Evolutionary conservation across 2,113 vertebrate genomes (phyloP).

Genomic region (Saccopteryx leptura): DNA sequence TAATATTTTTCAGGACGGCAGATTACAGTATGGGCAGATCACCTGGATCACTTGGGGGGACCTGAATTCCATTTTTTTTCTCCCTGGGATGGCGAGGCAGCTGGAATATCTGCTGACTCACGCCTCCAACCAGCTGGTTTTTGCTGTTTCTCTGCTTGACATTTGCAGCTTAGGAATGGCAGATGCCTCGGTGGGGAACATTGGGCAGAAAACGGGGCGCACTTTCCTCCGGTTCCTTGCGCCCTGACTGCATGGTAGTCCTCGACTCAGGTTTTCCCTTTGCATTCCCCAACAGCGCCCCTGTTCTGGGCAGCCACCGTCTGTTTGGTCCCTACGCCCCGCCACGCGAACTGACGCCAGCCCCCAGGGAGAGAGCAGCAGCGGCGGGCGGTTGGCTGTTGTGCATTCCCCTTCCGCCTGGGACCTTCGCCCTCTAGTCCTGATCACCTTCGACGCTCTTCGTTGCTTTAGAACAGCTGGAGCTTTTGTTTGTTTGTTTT

Average conservation of each 20-base stretch:
- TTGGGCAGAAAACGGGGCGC: not conserved
- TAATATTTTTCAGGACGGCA: slow-evolving; percentile 24
- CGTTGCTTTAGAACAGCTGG: not conserved
- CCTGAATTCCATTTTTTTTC: not conserved
- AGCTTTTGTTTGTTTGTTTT: not conserved
- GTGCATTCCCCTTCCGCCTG: not conserved
- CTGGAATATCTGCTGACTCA: not conserved
- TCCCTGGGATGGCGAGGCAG: not conserved
- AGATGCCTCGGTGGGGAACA: not conserved
- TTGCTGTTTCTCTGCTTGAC: not conserved
- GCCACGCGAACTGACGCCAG: fast-evolving
- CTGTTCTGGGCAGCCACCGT: not conserved
- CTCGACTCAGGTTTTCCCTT: not conserved
- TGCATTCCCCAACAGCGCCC: too few species aligned
- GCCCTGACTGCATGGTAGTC: not conserved
- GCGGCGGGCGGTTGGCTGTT: too few species aligned
- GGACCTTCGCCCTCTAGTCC: not conserved
- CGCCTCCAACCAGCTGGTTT: not conserved
- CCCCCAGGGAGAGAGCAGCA: too few species aligned
- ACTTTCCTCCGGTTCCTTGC: not conserved
- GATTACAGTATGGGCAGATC: not conserved
- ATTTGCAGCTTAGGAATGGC: not conserved
- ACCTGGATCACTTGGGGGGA: not conserved
- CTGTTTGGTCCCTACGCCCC: not conserved
- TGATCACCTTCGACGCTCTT: not conserved